These are phyloP conservation scores for Otus scops DNA, from an alignment of 2,797 vertebrate species.

Conservation along the genomic window DNA sequence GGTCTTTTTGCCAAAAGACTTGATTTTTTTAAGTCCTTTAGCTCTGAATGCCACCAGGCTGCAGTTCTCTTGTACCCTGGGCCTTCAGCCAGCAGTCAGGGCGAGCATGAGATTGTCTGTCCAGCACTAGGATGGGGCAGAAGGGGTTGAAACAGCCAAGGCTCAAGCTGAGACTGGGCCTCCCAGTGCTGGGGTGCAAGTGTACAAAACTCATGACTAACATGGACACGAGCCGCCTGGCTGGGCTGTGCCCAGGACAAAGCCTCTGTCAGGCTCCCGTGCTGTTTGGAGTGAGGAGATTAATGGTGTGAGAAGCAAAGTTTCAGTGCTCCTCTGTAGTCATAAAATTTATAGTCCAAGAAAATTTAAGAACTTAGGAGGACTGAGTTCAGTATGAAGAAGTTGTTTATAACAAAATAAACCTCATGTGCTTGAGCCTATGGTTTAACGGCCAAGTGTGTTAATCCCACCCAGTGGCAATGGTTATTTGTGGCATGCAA, in stretches of 20 bases:
- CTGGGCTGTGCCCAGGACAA: neutral
- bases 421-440: neutral
- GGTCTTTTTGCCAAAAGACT: neutral
- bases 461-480: neutral
- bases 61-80: neutral
- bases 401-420: neutral
- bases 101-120: accelerated
- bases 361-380: neutral
- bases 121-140: neutral
- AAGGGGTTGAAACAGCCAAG: neutral
- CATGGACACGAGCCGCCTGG: neutral
- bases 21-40: neutral
- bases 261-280: neutral
- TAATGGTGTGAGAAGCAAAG: neutral
- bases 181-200: neutral
- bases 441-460: neutral
- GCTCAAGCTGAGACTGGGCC: neutral
- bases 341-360: neutral
- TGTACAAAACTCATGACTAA: neutral
- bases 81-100: neutral
- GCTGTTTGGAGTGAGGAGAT: neutral
- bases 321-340: neutral
- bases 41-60: neutral
- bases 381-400: neutral
- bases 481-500: neutral